These are phyloP conservation scores for Meleagris gallopavo DNA, from an alignment of 2,113 vertebrate species.

Conservation along the genomic window DNA sequence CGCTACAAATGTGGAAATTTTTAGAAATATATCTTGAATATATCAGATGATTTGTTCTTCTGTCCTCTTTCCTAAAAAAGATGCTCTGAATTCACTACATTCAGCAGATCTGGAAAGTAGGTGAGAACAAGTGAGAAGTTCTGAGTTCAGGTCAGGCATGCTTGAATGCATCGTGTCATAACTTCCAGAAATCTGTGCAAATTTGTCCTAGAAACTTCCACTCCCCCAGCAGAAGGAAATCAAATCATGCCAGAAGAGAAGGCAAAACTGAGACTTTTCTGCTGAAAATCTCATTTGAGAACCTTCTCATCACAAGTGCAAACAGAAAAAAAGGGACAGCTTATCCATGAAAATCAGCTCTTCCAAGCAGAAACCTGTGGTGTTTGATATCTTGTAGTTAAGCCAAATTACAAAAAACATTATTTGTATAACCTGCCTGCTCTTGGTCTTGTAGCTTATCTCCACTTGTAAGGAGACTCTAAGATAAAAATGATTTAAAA, in stretches of 20 bases:
- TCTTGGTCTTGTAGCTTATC: neutral
- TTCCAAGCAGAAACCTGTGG: neutral
- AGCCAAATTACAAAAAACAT: neutral
- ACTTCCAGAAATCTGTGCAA: neutral
- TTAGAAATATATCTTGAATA: neutral
- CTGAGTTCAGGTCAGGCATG: neutral
- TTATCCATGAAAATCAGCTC: neutral
- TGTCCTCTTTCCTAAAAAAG: neutral
- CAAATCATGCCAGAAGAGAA: neutral
- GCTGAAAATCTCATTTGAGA: neutral
- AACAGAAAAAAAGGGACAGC: neutral
- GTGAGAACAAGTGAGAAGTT: neutral
- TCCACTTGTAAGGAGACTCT: neutral
- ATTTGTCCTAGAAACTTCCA: neutral
- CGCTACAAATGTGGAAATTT: neutral
- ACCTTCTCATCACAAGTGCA: neutral
- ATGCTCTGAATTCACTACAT: neutral
- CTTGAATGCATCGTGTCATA: neutral
- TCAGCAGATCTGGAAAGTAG: neutral
- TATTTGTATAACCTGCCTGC: constrained; percentile 41
- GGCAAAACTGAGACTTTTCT: neutral
- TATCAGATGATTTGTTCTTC: neutral
- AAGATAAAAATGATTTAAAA: constrained; percentile 11
- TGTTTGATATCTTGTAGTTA: neutral
- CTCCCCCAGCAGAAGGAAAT: neutral